Conservation (phyloP, 1,140 invertebrate species). For the Theocolax elegans region DNA sequence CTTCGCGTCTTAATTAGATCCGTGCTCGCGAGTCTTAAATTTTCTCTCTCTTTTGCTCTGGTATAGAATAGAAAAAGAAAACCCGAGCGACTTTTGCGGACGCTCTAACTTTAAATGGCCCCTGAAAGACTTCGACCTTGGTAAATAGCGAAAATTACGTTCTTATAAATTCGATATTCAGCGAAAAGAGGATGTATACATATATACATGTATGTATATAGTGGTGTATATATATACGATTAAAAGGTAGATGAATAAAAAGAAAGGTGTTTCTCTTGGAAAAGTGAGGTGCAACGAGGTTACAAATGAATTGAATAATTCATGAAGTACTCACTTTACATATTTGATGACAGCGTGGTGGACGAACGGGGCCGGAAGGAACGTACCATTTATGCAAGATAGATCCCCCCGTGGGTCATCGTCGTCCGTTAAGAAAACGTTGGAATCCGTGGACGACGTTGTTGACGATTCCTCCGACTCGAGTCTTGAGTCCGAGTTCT, state of each 20-base stretch:
- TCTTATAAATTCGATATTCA: constrained; percentile 2
- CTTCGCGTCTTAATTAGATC: constrained; percentile 30
- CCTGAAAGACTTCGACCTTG: background rate
- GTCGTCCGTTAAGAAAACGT: constrained; percentile 19
- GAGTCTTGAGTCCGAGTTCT: background rate
- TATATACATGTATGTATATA: too few relatives aligned
- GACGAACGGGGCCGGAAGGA: constrained; percentile 61
- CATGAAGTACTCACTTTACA: constrained; percentile 60
- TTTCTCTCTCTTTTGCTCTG: background rate
- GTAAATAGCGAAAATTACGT: background rate
- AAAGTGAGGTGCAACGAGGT: background rate
- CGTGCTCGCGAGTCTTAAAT: background rate
- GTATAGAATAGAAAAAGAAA: too few relatives aligned
- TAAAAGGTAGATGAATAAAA: too few relatives aligned
- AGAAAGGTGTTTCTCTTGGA: background rate
- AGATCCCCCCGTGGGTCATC: constrained; percentile 56
- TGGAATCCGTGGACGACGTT: background rate
- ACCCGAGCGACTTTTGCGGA: too few relatives aligned
- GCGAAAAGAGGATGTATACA: too few relatives aligned
- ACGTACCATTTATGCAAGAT: constrained; percentile 65
- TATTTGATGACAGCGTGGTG: constrained; percentile 66
- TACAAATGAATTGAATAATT: constrained; percentile 47
- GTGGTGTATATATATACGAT: too few relatives aligned
- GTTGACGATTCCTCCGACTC: background rate
- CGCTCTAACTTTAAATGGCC: constrained; percentile 13